These are phyloP conservation scores for Gallinago solitaria DNA, from an alignment of 2,797 vertebrate genomes.

Conservation along the genomic window DNA sequence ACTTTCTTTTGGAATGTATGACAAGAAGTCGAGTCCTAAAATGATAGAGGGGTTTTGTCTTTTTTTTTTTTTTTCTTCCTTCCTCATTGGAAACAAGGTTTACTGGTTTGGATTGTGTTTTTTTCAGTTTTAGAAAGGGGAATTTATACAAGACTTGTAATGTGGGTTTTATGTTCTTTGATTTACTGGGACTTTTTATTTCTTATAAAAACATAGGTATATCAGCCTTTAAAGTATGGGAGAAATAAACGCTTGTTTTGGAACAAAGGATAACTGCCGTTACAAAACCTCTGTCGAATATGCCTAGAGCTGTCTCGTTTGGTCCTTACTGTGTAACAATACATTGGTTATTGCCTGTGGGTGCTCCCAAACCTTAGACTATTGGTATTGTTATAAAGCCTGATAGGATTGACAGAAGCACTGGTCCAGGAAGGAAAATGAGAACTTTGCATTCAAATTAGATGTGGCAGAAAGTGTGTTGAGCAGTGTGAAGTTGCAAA, in stretches of 20 bases:
- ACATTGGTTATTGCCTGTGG: not conserved
- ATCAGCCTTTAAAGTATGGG: not conserved
- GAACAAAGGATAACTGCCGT: not conserved
- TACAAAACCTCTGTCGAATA: not conserved
- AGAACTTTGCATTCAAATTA: not conserved
- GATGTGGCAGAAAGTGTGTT: not conserved
- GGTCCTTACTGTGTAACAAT: not conserved
- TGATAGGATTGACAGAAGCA: not conserved
- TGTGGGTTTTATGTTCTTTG: not conserved
- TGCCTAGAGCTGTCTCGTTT: not conserved
- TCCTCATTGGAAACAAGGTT: not conserved
- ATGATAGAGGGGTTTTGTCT: not conserved
- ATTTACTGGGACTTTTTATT: not conserved
- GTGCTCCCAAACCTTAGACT: not conserved
- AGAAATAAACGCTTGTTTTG: not conserved
- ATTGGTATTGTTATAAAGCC: rapidly evolving
- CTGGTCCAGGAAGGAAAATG: not conserved
- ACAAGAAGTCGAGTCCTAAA: not conserved
- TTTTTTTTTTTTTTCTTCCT: not conserved
- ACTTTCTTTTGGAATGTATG: not conserved
- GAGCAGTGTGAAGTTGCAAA: not conserved
- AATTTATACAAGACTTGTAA: not conserved
- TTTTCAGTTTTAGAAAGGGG: not conserved
- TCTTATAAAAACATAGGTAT: not conserved
- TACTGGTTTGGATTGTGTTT: not conserved